Evolutionary conservation across 1,140 invertebrate genomes (phyloP), one percentile per base, ranked within the genome.

Genomic region (Magallana ariakensis): DNA sequence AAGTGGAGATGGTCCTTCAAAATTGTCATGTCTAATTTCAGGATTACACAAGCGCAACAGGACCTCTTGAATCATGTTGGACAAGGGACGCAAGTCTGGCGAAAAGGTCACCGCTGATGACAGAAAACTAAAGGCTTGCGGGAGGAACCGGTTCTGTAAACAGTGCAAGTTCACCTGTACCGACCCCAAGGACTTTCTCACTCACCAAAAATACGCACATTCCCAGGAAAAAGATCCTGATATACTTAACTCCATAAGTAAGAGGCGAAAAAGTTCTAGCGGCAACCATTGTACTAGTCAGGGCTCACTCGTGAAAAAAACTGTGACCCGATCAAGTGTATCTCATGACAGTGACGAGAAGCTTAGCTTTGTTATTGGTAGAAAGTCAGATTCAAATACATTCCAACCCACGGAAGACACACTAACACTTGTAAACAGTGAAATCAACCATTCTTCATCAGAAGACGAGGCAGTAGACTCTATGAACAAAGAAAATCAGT

Each of bases 171-270:
- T 92, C 84, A 90, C 91, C 22, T 91, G 91, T 83, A 92, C 88
- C 46, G 92, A 93, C 84, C 86, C 90, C 16, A 89, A 88, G n/a
- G 92, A 92, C 84, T 94, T 94, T 82, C 90, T 89, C 16, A 87
- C 90, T 81, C 93, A 94, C 84, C 92, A 92, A 80, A 88, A 90
- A 60, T 90, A 90, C 56, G 91, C 91, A 54, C 93, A 94, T 89
- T 88, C 89, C 58, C 89, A 92, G 53, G 91, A 91, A 53, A 91
- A 89, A 66, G 89, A 85, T 80, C 89, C 89, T 54, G 90, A 91
- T 75, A 70, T 90, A 55, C 87, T 87, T 58, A 80, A 22, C 33
- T 89, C 86, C n/a, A 84, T 89, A 55, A 85, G 88, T 57, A 81
- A 86, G 26, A 46, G 86, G 70, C 80, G 88, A n/a, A 89, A 85